Evolutionary conservation across 2,797 vertebrate species (phyloP).

Genomic region (Carduelis carduelis): DNA sequence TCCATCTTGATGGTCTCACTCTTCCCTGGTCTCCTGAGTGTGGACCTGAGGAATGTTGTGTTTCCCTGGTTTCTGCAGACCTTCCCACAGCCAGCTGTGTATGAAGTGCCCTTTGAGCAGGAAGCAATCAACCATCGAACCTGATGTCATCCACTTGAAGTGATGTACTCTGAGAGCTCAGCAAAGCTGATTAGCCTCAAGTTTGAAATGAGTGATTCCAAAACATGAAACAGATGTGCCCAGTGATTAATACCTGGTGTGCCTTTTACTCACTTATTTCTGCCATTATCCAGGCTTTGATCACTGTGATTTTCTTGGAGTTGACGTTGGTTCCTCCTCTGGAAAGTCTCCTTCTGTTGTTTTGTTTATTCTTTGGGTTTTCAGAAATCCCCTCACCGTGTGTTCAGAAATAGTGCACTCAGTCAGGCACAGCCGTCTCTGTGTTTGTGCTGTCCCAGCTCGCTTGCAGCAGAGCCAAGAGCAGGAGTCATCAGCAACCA

Average conservation of each 20-base stretch:
- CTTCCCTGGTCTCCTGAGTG: background rate
- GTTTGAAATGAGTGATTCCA: conserved; percentile 2
- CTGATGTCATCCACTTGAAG: background rate
- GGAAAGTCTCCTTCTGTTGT: background rate
- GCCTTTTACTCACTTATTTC: background rate
- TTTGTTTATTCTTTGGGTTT: background rate
- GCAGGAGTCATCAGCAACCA: background rate
- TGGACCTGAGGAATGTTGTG: background rate
- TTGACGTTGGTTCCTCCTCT: background rate
- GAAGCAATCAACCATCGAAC: background rate
- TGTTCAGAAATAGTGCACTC: background rate
- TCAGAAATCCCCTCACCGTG: background rate
- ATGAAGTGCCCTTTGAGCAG: background rate
- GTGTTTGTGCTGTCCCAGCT: background rate
- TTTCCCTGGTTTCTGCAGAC: background rate
- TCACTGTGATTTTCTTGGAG: background rate
- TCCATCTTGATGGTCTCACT: background rate
- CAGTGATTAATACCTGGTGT: background rate
- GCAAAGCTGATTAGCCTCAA: conserved; percentile 3
- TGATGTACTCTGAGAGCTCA: background rate
- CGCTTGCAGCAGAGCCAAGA: background rate
- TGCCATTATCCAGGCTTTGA: background rate
- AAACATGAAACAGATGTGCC: conserved; percentile 21
- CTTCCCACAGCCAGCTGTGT: background rate
- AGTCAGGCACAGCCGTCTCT: background rate